Evolutionary conservation across 2,888 invertebrate species (phyloP).

Genomic region (Lithophane ornitopus): DNA sequence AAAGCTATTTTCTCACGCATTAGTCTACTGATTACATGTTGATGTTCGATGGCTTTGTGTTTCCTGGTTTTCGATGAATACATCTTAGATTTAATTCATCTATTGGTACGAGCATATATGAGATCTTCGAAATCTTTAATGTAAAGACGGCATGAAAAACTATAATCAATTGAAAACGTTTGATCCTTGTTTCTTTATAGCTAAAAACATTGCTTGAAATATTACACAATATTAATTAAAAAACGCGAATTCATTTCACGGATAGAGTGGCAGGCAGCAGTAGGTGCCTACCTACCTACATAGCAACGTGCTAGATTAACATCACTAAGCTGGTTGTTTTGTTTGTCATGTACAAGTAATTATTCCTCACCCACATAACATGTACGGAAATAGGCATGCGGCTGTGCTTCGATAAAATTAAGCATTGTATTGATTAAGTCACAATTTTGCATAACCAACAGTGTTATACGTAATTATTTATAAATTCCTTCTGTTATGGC

Average conservation of each 20-base stretch:
- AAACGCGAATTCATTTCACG: constrained; percentile 27
- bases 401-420: constrained; percentile 37
- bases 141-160: not conserved
- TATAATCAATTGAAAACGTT: not conserved
- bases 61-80: constrained; percentile 38
- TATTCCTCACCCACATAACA: constrained; percentile 60
- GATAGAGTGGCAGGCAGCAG: constrained; percentile 10
- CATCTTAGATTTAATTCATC: not conserved
- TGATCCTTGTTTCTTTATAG: not conserved
- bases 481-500: constrained; percentile 73
- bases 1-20: constrained; percentile 52
- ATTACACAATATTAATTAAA: constrained; percentile 17
- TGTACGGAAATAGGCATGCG: constrained; percentile 50
- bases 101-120: not conserved
- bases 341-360: constrained; percentile 57
- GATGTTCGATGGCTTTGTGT: constrained; percentile 21
- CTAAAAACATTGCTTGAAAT: not conserved
- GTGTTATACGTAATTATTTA: constrained; percentile 72
- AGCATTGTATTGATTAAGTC: constrained; percentile 67
- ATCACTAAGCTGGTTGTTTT: constrained; percentile 48
- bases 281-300: not conserved
- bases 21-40: constrained; percentile 42
- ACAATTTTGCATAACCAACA: constrained; percentile 64
- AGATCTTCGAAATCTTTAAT: not conserved
- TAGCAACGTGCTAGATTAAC: constrained; percentile 27